A percentile compares a stretch with the other conserved stretches of the same genome.
phyloP scores from a whole-genome alignment of 2,888 invertebrate genomes.

The Drosophila dives region DNA sequence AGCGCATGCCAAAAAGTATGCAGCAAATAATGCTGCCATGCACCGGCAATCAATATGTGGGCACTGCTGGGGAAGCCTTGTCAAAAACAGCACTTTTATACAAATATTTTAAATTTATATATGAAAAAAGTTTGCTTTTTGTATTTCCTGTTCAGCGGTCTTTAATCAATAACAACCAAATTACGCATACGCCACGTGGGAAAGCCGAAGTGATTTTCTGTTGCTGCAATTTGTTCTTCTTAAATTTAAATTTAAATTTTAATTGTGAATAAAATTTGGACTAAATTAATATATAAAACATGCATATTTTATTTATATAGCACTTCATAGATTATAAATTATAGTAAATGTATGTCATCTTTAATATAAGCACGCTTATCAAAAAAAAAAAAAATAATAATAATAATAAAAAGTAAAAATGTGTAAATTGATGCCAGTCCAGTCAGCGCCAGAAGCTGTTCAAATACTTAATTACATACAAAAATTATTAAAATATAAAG shows the following conservation, averaged over 20 bases:
- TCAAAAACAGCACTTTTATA: constrained; percentile 59
- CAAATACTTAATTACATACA: neutral
- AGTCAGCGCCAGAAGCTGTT: neutral
- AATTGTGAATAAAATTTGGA: neutral
- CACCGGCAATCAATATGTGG: constrained; percentile 63
- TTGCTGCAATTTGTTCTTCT: neutral
- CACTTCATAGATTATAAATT: neutral
- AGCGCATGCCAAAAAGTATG: constrained; percentile 77
- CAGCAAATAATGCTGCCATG: constrained; percentile 64
- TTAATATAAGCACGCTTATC: neutral
- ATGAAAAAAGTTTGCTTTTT: neutral
- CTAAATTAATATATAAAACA: neutral
- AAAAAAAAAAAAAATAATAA: neutral
- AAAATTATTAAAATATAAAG: neutral
- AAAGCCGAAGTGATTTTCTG: neutral
- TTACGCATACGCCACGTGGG: constrained; percentile 37
- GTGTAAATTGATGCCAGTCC: neutral
- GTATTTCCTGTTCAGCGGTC: neutral
- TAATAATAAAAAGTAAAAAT: neutral
- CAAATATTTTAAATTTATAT: constrained; percentile 27
- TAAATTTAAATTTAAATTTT: neutral
- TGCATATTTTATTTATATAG: neutral
- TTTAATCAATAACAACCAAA: constrained; percentile 43
- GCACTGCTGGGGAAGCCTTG: constrained; percentile 55
- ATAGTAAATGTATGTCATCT: neutral